These are phyloP conservation scores for Drosophila bifasciata DNA, from an alignment of 1,140 invertebrate genomes.

Conservation along the genomic window DNA sequence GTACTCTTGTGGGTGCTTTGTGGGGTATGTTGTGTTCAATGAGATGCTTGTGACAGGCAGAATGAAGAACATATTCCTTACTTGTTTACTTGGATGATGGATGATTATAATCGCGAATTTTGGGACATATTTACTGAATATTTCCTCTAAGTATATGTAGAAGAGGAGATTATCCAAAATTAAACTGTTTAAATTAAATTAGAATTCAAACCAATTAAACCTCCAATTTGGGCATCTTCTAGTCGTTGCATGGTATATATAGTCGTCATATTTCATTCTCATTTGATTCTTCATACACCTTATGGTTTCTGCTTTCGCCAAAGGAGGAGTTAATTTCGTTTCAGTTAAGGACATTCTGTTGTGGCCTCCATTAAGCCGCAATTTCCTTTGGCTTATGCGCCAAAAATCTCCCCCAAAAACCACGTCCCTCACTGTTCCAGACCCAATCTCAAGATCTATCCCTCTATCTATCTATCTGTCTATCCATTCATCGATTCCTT, in stretches of 20 bases:
- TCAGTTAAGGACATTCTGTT: conserved; percentile 40
- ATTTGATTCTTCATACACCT: background rate
- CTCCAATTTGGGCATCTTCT: too few relatives aligned
- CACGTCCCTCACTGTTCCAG: conserved; percentile 2
- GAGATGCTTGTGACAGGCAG: background rate
- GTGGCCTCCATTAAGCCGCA: conserved; percentile 44
- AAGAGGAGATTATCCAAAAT: too few relatives aligned
- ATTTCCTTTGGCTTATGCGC: conserved; percentile 56
- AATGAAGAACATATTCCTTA: too few relatives aligned
- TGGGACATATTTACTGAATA: too few relatives aligned
- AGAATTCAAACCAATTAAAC: too few relatives aligned
- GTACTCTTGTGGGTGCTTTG: background rate
- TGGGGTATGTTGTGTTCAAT: too few relatives aligned
- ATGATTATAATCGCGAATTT: too few relatives aligned
- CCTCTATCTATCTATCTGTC: background rate
- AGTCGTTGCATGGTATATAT: too few relatives aligned
- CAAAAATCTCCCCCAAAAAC: conserved; percentile 19
- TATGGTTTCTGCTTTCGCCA: background rate
- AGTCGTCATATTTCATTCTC: too few relatives aligned
- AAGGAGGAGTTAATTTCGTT: conserved; percentile 9
- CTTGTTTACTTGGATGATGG: too few relatives aligned
- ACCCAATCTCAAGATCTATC: conserved; percentile 12
- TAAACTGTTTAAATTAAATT: too few relatives aligned
- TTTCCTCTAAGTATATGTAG: too few relatives aligned
- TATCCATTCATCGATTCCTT: conserved; percentile 17